Evolutionary conservation across 2,113 vertebrate genomes (phyloP).

Genomic region (Etheostoma spectabile): DNA sequence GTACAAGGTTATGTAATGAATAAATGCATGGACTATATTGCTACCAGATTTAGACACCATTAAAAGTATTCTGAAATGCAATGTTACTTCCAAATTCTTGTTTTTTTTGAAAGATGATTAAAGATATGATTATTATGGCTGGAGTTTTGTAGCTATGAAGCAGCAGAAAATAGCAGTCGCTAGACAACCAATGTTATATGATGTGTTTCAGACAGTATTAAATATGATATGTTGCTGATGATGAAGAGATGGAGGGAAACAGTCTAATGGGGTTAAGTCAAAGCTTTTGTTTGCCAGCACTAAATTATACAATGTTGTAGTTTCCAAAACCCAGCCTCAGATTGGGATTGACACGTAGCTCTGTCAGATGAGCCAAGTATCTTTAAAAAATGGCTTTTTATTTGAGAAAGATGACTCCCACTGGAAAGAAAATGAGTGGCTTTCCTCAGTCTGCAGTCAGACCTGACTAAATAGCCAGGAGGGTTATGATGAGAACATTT

Average conservation of each 20-base stretch:
- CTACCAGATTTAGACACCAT: background rate
- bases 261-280: slow-evolving; percentile 1
- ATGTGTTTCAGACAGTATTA: background rate
- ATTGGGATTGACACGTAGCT: slow-evolving; percentile 7
- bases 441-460: slow-evolving; percentile 58
- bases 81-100: slow-evolving; percentile 2
- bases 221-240: background rate
- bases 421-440: slow-evolving; percentile 37
- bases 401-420: slow-evolving; percentile 48
- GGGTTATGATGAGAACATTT: slow-evolving; percentile 68
- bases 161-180: background rate
- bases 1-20: background rate
- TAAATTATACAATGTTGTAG: background rate
- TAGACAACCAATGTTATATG: background rate
- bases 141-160: background rate
- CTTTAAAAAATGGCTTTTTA: slow-evolving; percentile 25
- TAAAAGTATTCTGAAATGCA: slow-evolving; percentile 15
- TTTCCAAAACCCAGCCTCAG: slow-evolving; percentile 9
- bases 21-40: background rate
- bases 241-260: slow-evolving; percentile 8
- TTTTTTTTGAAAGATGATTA: background rate
- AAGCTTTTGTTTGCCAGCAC: slow-evolving; percentile 1
- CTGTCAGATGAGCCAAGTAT: slow-evolving; percentile 34
- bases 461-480: slow-evolving; percentile 70
- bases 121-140: background rate